Base-by-base conservation (phyloP, 2,797 vertebrate genomes). In the Heteromormyrus szaboi region DNA sequence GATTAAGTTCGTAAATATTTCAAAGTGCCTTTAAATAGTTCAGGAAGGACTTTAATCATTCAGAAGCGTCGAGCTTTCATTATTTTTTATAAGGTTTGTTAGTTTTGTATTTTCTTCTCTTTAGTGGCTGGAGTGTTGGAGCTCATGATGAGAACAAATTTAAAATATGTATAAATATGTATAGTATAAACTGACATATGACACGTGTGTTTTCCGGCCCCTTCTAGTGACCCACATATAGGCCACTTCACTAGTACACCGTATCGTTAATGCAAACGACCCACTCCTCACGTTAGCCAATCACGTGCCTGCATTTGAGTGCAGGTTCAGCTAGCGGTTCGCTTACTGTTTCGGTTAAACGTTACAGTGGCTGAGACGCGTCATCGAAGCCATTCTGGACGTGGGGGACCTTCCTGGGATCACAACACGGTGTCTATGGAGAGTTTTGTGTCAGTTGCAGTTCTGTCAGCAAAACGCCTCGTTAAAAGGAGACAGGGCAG, bases 1-100 rank as follows among this genome's bases (percentile, higher is more conserved):
- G 91, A 94, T 94, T 92, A 93, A 92, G 90, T 88, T n/a, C 54
- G 91, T 94, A 89, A 93, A 93, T 93, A 90, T 94, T 95, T 93
- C 79, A 93, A 91, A 93, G 87, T 59, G 86, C 87, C 89, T 91
- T 92, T 90, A 91, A 92, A 93, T 92, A 93, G 91, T 93, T 89
- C 89, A 91, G 59, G 90, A 88, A 68, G 92, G 90, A 88, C 90
- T 92, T 89, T 93, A 56, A 92, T 92, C 91, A 92, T 92, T 91
- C 91, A 92, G 68, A 68, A 88, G 53, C 88, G 79, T 90, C 88
- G 86, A 88, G 86, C 89, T 88, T 92, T 83, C 88, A 90, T 89
- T 88, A 25, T 8, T 89, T 89, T 68, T 59, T 83, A 29, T 9
- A 88, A 50, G 44, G 46, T 46, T 14, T 19, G 68, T 48, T 48